Evolutionary conservation across 2,797 vertebrate genomes (phyloP), one percentile per base, ranked within the genome.

Genomic region (Pteropus rufus): DNA sequence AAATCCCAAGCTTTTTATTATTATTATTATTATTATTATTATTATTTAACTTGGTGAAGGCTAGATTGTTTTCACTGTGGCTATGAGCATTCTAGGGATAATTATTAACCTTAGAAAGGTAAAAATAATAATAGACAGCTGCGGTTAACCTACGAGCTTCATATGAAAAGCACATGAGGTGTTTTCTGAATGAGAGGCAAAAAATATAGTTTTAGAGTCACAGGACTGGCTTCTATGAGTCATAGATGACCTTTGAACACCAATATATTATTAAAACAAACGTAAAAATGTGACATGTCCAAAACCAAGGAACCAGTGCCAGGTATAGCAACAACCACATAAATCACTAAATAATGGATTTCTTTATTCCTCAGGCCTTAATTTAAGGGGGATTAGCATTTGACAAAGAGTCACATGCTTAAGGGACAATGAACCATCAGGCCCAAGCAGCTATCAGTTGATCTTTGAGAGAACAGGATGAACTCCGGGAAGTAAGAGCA

Each of bases 391-490:
- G 36, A 54, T 89, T 95, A 91, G 56, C n/a, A 58, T 82, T 88
- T 82, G 81, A 58, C 64, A 91, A 88, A 95, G 64, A 90, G 72
- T 14, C 65, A 75, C 29, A 12, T 21, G 26, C 9, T 69, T 87
- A 31, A 70, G 34, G 26, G 29, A 80, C 56, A 89, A 81, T 62
- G 46, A 96, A 54, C 65, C 19, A 60, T 23, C 56, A 77, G 64
- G 62, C 26, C 29, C 79, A 95, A 76, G 26, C 4, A 87, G 31
- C 34, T 44, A 65, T 34, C 64, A 24, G 5, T 36, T 97, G 89
- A 94, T 90, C 90, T 96, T 94, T 95, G 79, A 62, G 36, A 93
- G 58, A 89, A 93, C 76, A 94, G 69, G 44, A 83, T 76, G 83
- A 88, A 7, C 85, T 65, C 41, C 39, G 73, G 60, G 10, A 85